A percentile compares a stretch with the other conserved stretches of the same genome.
Evolutionary conservation across 2,888 invertebrate species (phyloP).

Genomic region (Diarsia dahlii): DNA sequence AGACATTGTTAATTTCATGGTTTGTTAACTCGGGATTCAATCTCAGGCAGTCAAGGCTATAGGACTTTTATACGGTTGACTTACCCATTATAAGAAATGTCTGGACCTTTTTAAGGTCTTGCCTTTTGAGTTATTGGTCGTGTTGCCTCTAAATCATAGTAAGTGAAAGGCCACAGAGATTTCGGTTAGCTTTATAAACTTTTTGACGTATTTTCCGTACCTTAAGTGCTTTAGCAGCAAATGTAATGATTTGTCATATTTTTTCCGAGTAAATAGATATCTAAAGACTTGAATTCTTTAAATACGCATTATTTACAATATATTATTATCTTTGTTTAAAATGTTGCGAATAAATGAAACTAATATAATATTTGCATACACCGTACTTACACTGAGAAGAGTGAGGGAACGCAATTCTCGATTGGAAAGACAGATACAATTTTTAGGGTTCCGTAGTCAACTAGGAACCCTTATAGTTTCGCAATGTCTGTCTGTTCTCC

Average conservation of each 20-base stretch:
- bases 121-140: neutral
- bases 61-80: neutral
- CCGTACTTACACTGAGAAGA: neutral
- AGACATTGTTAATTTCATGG: neutral
- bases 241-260: neutral
- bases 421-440: neutral
- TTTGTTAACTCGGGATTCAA: neutral
- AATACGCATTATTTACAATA: no score
- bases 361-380: neutral
- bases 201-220: neutral
- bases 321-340: no score
- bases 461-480: no score
- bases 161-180: neutral
- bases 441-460: no score
- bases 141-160: neutral
- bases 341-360: no score
- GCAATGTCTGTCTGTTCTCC: no score
- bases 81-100: neutral
- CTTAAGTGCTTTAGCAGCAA: neutral
- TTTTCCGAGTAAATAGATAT: no score
- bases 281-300: no score
- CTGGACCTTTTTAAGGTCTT: neutral
- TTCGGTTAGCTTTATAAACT: neutral
- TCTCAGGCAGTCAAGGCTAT: neutral
- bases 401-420: neutral